Evolutionary conservation across 2,888 invertebrate species (phyloP).

Genomic region (Pristionchus maxplancki): DNA sequence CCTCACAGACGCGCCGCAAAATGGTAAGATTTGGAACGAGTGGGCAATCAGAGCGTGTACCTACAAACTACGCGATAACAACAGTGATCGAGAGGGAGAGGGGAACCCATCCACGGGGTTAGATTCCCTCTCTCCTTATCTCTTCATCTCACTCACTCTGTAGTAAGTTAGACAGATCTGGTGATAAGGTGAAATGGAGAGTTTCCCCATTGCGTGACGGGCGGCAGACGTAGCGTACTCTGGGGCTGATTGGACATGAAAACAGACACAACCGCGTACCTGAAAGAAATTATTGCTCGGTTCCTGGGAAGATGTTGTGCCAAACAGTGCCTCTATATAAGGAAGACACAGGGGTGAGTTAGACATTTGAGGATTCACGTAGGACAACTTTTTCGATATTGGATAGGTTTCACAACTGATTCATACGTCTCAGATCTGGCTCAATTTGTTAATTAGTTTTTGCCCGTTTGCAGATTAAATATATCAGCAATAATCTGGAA

Average conservation of each 20-base stretch:
- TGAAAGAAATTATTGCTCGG: not conserved
- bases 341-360: not conserved
- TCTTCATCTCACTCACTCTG: not conserved
- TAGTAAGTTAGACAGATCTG: not conserved
- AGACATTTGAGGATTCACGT: too few relatives aligned
- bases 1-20: not conserved
- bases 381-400: too few relatives aligned
- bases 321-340: not conserved
- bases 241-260: not conserved
- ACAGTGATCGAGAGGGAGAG: not conserved
- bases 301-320: not conserved
- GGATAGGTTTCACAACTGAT: too few relatives aligned
- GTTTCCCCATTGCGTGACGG: not conserved
- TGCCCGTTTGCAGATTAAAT: too few relatives aligned
- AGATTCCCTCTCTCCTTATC: not conserved
- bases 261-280: not conserved
- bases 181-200: not conserved
- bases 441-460: too few relatives aligned
- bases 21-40: not conserved
- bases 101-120: slow-evolving; percentile 15
- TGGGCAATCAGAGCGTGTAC: not conserved
- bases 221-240: not conserved
- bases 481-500: too few relatives aligned
- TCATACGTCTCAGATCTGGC: too few relatives aligned
- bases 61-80: slow-evolving; percentile 41